These are phyloP conservation scores for Heliconius hermathena DNA, from an alignment of 1,140 invertebrate genomes.

Conservation along the genomic window DNA sequence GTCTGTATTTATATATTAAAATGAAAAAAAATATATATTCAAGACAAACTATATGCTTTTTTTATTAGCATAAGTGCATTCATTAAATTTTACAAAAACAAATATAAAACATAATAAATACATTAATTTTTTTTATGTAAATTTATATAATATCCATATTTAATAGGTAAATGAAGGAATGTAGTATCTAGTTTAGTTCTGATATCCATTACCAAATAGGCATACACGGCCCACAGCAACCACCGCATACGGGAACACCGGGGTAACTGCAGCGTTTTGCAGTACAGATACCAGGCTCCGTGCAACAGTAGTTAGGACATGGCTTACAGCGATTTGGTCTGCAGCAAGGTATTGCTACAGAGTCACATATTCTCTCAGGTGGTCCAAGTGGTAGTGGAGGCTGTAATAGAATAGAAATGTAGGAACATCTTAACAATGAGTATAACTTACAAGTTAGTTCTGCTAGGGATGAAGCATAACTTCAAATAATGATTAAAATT, in stretches of 20 bases:
- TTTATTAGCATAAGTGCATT: background rate
- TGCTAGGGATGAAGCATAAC: background rate
- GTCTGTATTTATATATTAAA: too few species aligned
- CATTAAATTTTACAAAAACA: background rate
- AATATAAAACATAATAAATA: background rate
- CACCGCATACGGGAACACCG: conserved; percentile 64
- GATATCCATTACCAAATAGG: conserved; percentile 58
- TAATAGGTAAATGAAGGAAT: background rate
- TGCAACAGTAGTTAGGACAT: conserved; percentile 69
- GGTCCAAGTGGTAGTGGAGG: conserved; percentile 48
- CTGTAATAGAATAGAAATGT: conserved; percentile 39
- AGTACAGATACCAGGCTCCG: conserved; percentile 58
- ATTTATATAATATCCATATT: background rate
- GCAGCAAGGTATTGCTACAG: conserved; percentile 55
- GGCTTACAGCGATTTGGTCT: conserved; percentile 65
- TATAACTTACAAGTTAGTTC: background rate
- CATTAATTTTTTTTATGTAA: background rate
- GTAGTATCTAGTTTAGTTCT: background rate
- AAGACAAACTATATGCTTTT: too few species aligned
- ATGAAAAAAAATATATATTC: too few species aligned
- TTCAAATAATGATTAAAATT: too few species aligned
- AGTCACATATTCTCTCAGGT: conserved; percentile 52
- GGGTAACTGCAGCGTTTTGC: conserved; percentile 69
- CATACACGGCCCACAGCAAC: conserved; percentile 69
- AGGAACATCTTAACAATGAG: background rate